phyloP scores from a whole-genome alignment of 2,888 invertebrate genomes.

The Chironomus riparius region DNA sequence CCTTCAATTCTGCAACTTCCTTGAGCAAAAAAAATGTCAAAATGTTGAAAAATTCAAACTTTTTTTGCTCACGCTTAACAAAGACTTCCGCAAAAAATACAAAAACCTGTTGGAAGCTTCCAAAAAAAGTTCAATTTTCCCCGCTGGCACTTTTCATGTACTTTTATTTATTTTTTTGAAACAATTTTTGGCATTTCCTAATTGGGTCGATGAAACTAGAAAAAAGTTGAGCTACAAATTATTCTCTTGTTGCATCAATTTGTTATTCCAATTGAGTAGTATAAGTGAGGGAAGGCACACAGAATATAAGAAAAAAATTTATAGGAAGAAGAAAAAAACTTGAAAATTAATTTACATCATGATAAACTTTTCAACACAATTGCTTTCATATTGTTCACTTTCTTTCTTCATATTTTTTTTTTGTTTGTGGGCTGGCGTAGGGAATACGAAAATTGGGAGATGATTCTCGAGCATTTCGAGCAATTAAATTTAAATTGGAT shows the following conservation, averaged over 20 bases:
- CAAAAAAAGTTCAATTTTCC: background rate
- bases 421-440: no score
- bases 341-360: constrained; percentile 3
- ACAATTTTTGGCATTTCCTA: background rate
- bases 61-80: no score
- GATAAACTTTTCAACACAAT: background rate
- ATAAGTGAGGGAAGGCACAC: background rate
- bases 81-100: no score
- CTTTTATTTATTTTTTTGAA: background rate
- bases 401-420: background rate
- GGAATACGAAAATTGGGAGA: background rate
- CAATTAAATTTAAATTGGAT: no score
- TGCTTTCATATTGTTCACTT: background rate
- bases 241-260: constrained; percentile 3
- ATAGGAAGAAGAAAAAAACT: background rate
- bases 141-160: background rate
- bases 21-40: no score
- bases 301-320: background rate
- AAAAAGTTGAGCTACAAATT: background rate
- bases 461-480: no score
- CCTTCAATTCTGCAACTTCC: no score
- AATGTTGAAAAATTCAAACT: no score
- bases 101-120: background rate
- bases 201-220: background rate
- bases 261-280: background rate